Base-by-base conservation (phyloP, 2,888 invertebrate species). In the Parelbella ahira region DNA sequence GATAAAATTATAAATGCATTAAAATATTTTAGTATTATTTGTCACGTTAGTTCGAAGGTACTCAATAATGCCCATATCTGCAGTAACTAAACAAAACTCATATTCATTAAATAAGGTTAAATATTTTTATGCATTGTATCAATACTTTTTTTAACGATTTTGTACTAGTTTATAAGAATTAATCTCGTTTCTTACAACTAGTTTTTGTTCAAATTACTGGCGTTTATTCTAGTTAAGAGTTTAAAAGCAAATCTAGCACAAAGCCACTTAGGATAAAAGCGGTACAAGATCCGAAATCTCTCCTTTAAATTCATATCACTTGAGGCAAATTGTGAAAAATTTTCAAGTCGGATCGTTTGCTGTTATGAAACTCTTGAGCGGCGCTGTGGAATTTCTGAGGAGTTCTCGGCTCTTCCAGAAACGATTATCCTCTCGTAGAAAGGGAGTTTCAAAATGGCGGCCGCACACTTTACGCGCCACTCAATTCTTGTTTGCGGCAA, bases 391-490 rank as follows among this genome's bases (percentile, higher is more conserved):
- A 47, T 52, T 51, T 53, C 47, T 45, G 39, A 52, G 53, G 48
- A 49, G 45, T 43, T 5, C 48, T 37, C 46, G 41, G 43, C 49
- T 49, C 49, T 51, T 47, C 50, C 42, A 47, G 49, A 50, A 54
- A 50, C 58, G 54, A 58, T 58, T 58, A 58, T 57, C 49, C 56
- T 51, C 58, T 57, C 30, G 49, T 48, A 39, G 44, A 45, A 45
- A 32, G 49, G 51, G 50, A 48, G 49, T 53, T 44, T 38, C 47
- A 51, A 58, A 57, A 58, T 53, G 57, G 55, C 54, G 38, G 45
- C 33, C 44, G 48, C 48, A 47, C 48, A 48, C 32, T 51, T 49
- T n/a, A n/a, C 47, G 39, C 42, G 44, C 47, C 52, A 50, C 52
- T 56, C 48, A 53, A 53, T 53, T 48, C 49, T 48, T 53, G 49